These are phyloP conservation scores for Mareca strepera DNA, from an alignment of 2,797 vertebrate species.

Conservation along the genomic window DNA sequence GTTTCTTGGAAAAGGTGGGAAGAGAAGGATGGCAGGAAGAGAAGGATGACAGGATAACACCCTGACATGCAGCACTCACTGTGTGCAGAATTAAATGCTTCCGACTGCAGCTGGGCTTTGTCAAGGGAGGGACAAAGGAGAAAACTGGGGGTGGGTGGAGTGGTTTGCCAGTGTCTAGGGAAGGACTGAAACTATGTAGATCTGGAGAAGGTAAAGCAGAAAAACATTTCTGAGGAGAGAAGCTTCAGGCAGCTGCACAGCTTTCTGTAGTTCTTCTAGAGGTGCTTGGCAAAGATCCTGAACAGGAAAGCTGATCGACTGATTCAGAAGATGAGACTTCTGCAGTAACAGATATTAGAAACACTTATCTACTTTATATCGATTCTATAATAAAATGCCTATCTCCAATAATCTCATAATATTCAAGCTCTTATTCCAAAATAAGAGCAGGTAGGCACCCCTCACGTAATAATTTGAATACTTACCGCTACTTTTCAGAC, in stretches of 20 bases:
- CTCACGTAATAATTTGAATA: neutral
- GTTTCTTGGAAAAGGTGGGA: neutral
- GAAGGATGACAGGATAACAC: neutral
- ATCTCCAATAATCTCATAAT: neutral
- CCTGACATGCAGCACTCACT: neutral
- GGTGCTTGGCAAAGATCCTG: neutral
- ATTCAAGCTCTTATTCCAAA: neutral
- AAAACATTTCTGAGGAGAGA: neutral
- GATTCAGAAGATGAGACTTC: neutral
- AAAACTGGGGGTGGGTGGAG: neutral
- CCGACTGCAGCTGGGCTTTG: fast-evolving
- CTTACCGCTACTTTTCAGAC: constrained; percentile 67
- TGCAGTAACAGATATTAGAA: neutral
- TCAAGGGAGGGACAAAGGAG: neutral
- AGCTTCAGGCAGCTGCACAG: neutral
- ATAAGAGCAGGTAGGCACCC: neutral
- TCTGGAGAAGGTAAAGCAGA: neutral
- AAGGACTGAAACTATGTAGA: neutral
- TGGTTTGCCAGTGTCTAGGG: neutral
- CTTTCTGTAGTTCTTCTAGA: neutral
- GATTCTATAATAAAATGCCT: neutral
- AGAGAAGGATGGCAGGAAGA: neutral
- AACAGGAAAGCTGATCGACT: neutral
- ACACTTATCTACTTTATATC: neutral
- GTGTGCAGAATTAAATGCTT: neutral